Conservation (phyloP, 2,113 vertebrate genomes). For the Thunnus thynnus region DNA sequence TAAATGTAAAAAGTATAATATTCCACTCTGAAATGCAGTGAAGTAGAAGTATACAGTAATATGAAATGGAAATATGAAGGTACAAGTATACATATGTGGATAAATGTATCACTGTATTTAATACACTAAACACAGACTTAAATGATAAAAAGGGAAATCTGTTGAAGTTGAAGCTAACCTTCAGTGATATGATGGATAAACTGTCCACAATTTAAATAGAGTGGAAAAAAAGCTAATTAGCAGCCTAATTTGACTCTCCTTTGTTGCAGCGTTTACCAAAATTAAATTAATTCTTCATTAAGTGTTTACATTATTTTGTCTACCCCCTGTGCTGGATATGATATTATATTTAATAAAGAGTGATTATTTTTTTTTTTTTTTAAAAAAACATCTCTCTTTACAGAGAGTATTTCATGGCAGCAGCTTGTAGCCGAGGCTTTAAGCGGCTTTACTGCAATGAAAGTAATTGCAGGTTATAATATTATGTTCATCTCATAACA, state of each 20-base stretch:
- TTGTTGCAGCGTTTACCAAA: background rate
- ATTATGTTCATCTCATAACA: conserved; percentile 33
- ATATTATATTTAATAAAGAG: background rate
- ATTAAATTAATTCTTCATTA: background rate
- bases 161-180: background rate
- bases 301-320: background rate
- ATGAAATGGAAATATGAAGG: too few relatives aligned
- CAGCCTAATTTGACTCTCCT: background rate
- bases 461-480: conserved; percentile 33
- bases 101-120: too few relatives aligned
- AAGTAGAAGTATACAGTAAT: too few relatives aligned
- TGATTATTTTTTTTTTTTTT: background rate
- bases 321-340: too few relatives aligned
- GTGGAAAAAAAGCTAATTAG: background rate
- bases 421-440: conserved; percentile 1
- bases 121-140: background rate
- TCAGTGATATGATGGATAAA: too few relatives aligned
- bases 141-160: conserved; percentile 2
- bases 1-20: too few relatives aligned
- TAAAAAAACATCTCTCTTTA: background rate
- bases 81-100: too few relatives aligned
- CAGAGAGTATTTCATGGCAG: background rate
- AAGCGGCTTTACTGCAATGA: conserved; percentile 39
- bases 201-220: too few relatives aligned
- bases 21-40: too few relatives aligned